Evolutionary conservation across 2,113 vertebrate species (phyloP).

Genomic region (Macroglossus sobrinus): DNA sequence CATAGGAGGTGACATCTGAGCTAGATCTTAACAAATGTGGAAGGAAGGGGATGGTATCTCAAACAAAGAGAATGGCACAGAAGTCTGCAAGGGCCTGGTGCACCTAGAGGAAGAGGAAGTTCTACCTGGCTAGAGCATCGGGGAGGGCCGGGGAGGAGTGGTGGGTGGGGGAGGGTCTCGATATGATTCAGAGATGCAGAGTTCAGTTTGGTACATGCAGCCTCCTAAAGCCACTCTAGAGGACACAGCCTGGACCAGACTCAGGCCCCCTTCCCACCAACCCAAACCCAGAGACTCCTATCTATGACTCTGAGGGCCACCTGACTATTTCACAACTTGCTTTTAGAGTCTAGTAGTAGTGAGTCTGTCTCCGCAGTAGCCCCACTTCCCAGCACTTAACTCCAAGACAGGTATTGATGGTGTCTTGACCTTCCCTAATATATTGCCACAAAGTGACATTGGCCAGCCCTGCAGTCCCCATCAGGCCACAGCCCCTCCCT

Average conservation of each 20-base stretch:
- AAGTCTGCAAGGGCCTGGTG: background rate
- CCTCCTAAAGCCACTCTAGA: background rate
- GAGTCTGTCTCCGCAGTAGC: conserved; percentile 14
- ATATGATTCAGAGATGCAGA: too few species aligned
- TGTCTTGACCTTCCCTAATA: conserved; percentile 76
- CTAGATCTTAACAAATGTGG: background rate
- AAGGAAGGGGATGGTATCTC: background rate
- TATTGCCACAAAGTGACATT: background rate
- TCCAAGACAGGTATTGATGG: conserved; percentile 71
- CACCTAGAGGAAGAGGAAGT: background rate
- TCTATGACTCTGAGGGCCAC: background rate
- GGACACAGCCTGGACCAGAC: background rate
- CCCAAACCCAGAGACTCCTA: background rate
- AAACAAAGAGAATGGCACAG: background rate
- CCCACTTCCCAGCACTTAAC: conserved; percentile 68
- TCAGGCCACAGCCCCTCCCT: conserved; percentile 47
- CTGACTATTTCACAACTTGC: background rate
- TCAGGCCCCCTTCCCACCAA: background rate
- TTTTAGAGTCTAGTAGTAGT: conserved; percentile 6
- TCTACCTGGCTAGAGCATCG: too few species aligned
- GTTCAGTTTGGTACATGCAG: background rate
- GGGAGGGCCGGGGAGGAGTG: accelerated
- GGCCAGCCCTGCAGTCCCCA: conserved; percentile 33
- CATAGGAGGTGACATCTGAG: background rate
- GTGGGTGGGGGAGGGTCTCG: too few species aligned